Conservation (phyloP, 2,113 vertebrate species). For the Cathartes aura region DNA sequence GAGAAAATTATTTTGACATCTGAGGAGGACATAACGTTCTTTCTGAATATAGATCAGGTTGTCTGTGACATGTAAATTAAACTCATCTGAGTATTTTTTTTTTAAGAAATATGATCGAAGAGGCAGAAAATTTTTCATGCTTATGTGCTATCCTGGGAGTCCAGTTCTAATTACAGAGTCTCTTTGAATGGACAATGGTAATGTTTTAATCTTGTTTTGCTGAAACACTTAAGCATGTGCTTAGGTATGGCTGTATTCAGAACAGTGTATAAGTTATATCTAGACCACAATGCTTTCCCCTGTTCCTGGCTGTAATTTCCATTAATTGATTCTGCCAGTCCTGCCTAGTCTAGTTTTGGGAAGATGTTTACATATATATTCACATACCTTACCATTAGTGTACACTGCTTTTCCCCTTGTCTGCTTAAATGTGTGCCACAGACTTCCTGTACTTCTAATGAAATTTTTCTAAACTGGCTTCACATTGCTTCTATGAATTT, state of each 20-base stretch:
- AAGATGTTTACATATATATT: background rate
- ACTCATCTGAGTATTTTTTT: background rate
- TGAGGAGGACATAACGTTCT: background rate
- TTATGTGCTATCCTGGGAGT: background rate
- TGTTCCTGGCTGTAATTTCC: background rate
- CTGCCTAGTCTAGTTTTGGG: background rate
- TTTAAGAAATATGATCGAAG: background rate
- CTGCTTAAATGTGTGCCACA: background rate
- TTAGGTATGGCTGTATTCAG: background rate
- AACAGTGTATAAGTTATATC: background rate
- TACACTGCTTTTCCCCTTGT: background rate
- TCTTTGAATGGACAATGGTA: background rate
- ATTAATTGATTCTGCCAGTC: background rate
- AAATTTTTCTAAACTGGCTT: background rate
- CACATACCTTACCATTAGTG: background rate
- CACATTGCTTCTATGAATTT: background rate
- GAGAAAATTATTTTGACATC: slow-evolving; percentile 38
- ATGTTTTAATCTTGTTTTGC: background rate
- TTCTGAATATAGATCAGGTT: slow-evolving; percentile 38
- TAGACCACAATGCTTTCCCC: background rate
- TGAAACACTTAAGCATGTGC: background rate
- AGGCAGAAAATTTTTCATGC: background rate
- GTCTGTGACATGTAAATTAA: background rate
- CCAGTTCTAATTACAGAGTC: background rate
- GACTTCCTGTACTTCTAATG: background rate